Percentiles rank a stretch among this genome's conserved stretches.
These are phyloP conservation scores for Sorex fumeus DNA, from an alignment of 2,113 vertebrate species.

Conservation along the genomic window DNA sequence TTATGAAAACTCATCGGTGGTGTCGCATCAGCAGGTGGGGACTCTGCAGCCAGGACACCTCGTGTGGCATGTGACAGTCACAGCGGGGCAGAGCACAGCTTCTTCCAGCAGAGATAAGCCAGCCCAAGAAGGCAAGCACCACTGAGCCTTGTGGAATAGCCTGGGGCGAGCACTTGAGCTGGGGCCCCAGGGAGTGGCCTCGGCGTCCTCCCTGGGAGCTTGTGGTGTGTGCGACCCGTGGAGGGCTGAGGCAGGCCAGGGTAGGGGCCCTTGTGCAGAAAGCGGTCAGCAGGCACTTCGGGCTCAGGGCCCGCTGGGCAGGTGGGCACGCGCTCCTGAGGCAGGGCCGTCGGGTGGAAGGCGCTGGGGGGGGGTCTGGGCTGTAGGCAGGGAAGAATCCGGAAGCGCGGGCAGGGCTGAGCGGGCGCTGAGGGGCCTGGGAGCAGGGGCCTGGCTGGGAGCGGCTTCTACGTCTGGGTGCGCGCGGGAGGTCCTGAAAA, in stretches of 20 bases:
- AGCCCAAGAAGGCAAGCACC: too few species aligned
- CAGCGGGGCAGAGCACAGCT: not conserved
- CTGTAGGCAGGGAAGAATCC: slow-evolving; percentile 79
- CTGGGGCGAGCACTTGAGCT: too few species aligned
- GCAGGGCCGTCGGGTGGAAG: too few species aligned
- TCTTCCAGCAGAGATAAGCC: slow-evolving; percentile 71
- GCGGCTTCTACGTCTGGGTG: slow-evolving; percentile 94
- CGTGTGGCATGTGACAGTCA: not conserved
- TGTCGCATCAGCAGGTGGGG: too few species aligned
- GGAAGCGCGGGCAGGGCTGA: slow-evolving; percentile 80
- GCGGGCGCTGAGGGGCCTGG: slow-evolving; percentile 85
- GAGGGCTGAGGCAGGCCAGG: slow-evolving; percentile 29
- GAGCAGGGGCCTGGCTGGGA: slow-evolving; percentile 85
- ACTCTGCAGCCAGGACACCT: not conserved
- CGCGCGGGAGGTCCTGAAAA: slow-evolving; percentile 95
- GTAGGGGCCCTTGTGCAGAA: not conserved
- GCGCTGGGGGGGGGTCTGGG: slow-evolving; percentile 73
- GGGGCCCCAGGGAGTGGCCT: not conserved
- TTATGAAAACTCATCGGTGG: slow-evolving; percentile 36
- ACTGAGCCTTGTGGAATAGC: too few species aligned
- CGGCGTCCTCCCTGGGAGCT: slow-evolving; percentile 66
- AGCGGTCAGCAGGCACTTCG: slow-evolving; percentile 84
- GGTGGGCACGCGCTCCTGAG: too few species aligned
- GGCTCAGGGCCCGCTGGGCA: not conserved
- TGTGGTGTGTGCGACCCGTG: not conserved